phyloP scores from a whole-genome alignment of 2,888 invertebrate species.

The Cephus pulcher region DNA sequence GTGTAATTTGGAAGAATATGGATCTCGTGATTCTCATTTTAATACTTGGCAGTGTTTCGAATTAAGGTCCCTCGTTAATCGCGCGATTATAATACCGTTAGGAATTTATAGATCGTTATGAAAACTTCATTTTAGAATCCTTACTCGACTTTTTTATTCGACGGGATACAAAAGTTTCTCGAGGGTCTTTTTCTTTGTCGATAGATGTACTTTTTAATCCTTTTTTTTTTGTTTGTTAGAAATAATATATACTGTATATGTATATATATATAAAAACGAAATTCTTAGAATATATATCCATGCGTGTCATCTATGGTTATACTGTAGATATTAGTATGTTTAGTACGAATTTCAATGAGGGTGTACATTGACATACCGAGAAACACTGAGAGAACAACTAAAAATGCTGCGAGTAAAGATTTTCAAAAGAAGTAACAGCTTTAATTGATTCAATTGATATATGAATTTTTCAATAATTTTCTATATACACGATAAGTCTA shows the following conservation, averaged over 20 bases:
- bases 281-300: background rate
- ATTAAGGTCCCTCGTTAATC: background rate
- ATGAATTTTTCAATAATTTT: background rate
- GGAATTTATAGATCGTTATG: background rate
- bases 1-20: conserved; percentile 10
- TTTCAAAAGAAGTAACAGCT: background rate
- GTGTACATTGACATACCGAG: background rate
- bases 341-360: background rate
- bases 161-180: background rate
- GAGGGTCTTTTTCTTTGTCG: background rate
- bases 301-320: background rate
- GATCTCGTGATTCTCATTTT: conserved; percentile 9
- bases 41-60: background rate
- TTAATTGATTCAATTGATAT: background rate
- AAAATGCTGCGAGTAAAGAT: too few species aligned
- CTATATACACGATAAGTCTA: background rate
- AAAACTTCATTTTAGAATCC: background rate
- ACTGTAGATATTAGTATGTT: background rate
- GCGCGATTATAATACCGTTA: background rate
- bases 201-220: background rate
- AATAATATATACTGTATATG: background rate
- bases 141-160: background rate
- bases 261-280: background rate
- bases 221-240: background rate
- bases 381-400: background rate